phyloP scores from a whole-genome alignment of 2,113 vertebrate species.

The Charadrius vociferus region DNA sequence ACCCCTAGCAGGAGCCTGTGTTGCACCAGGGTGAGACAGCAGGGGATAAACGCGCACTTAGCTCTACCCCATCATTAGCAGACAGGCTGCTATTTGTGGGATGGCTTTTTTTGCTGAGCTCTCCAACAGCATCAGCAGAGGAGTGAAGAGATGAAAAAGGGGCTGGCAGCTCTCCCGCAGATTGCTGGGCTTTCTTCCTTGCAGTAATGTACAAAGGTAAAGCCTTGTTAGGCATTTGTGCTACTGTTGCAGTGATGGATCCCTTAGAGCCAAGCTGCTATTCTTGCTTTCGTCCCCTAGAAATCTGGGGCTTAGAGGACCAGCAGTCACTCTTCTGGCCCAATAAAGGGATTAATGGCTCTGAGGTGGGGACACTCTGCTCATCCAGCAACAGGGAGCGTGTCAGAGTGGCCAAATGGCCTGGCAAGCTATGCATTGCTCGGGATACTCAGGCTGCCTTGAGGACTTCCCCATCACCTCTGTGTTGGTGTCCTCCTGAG shows the following conservation, averaged over 20 bases:
- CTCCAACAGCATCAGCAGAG: not conserved
- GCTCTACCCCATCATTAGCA: slow-evolving; percentile 9
- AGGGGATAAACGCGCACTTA: not conserved
- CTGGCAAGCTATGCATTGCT: not conserved
- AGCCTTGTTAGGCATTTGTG: not conserved
- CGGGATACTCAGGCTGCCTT: not conserved
- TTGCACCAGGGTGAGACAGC: not conserved
- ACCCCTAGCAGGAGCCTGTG: not conserved
- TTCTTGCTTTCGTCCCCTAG: not conserved
- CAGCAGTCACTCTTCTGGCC: not conserved
- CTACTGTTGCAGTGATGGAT: not conserved
- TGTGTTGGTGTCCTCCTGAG: not conserved
- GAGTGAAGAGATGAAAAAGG: not conserved
- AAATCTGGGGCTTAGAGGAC: not conserved
- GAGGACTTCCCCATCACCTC: not conserved
- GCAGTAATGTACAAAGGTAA: not conserved
- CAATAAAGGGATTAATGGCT: not conserved
- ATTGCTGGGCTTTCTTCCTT: not conserved
- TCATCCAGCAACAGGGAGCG: not conserved
- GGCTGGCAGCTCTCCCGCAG: not conserved
- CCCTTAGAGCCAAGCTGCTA: not conserved
- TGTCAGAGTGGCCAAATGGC: not conserved
- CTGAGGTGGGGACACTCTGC: not conserved
- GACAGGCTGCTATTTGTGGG: slow-evolving; percentile 21
- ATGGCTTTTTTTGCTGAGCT: slow-evolving; percentile 20